Conservation (phyloP, 2,888 invertebrate species). For the Sarcophaga rosellei region DNA sequence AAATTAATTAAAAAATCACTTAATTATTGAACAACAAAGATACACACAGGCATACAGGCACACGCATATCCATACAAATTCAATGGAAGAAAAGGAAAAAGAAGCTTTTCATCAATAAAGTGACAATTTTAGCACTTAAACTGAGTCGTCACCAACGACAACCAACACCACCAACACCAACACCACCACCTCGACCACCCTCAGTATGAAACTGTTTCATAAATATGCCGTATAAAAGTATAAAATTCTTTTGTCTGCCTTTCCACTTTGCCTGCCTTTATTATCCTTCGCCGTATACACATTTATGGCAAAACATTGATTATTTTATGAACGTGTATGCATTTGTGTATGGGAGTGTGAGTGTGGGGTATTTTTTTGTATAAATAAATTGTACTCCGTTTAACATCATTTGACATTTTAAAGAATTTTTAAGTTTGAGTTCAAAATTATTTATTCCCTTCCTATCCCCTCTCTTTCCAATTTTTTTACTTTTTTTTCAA, state of each 20-base stretch:
- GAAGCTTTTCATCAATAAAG: conserved; percentile 68
- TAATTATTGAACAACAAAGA: conserved; percentile 62
- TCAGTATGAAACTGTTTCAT: conserved; percentile 24
- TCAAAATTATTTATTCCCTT: conserved; percentile 33
- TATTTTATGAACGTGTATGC: conserved; percentile 36
- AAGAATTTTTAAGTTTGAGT: conserved; percentile 56
- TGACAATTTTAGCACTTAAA: conserved; percentile 67
- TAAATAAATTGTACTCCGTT: conserved; percentile 64
- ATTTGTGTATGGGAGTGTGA: neutral
- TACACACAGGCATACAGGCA: conserved; percentile 27
- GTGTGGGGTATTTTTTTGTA: conserved; percentile 4
- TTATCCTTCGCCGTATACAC: conserved; percentile 25
- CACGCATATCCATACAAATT: neutral
- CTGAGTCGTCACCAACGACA: conserved; percentile 26
- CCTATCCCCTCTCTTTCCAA: neutral
- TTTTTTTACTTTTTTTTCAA: neutral
- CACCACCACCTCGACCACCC: conserved; percentile 39
- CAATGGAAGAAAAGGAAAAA: conserved; percentile 12
- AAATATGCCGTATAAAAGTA: conserved; percentile 45
- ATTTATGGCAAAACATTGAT: conserved; percentile 37
- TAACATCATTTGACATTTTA: conserved; percentile 65
- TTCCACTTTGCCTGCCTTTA: conserved; percentile 1
- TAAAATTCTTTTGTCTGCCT: neutral
- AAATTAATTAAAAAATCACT: conserved; percentile 68
- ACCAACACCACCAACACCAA: conserved; percentile 41